These are phyloP conservation scores for Heliothis virescens DNA, from an alignment of 1,140 invertebrate genomes.

Conservation along the genomic window DNA sequence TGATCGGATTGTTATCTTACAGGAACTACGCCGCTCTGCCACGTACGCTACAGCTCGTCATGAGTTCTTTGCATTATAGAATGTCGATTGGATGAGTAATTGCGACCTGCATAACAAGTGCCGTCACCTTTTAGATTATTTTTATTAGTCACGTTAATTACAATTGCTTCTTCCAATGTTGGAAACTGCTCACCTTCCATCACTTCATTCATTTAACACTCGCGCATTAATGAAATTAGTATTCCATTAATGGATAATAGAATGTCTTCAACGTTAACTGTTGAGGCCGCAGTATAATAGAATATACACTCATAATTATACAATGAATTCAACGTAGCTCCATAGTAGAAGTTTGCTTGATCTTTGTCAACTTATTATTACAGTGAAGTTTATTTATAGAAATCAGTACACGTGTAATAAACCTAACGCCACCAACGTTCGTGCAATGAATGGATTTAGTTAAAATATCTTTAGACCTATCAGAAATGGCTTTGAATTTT, in stretches of 20 bases:
- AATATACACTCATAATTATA: not conserved
- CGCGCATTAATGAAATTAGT: slow-evolving; percentile 9
- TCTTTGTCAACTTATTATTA: slow-evolving; percentile 27
- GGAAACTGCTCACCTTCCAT: not conserved
- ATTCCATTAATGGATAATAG: slow-evolving; percentile 11
- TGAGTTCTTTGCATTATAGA: not conserved
- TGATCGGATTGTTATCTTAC: slow-evolving; percentile 13
- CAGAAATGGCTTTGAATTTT: too few relatives aligned
- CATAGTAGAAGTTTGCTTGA: not conserved
- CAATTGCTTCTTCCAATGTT: not conserved
- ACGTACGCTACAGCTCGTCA: slow-evolving; percentile 1
- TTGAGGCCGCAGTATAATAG: not conserved
- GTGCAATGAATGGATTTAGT: too few relatives aligned
- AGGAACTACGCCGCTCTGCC: not conserved
- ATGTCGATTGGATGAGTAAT: slow-evolving; percentile 22
- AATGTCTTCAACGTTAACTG: not conserved
- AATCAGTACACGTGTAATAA: slow-evolving; percentile 34
- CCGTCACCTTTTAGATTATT: slow-evolving; percentile 24
- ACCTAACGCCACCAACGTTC: not conserved
- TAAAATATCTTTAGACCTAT: too few relatives aligned
- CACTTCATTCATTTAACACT: not conserved
- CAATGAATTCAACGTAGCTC: slow-evolving; percentile 1
- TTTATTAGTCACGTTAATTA: slow-evolving; percentile 19
- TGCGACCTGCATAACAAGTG: slow-evolving; percentile 8
- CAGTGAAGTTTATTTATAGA: slow-evolving; percentile 24